Evolutionary conservation across 1,140 invertebrate genomes (phyloP).

Genomic region (Bombus polaris): DNA sequence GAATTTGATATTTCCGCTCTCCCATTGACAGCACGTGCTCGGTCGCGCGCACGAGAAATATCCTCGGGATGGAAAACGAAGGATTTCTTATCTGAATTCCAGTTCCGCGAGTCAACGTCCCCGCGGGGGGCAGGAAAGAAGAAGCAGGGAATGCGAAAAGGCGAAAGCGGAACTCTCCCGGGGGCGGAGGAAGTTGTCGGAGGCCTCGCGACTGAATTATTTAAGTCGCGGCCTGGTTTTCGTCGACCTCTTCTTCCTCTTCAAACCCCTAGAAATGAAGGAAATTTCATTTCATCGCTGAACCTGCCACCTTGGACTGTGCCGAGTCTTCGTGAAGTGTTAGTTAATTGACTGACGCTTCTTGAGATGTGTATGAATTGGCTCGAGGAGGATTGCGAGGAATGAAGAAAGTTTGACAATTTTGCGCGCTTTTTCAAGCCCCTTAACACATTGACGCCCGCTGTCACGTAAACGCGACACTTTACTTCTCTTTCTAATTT

Average conservation of each 20-base stretch:
- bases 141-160: constrained; percentile 60
- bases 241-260: constrained; percentile 29
- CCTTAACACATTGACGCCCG: no score
- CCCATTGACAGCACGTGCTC: constrained; percentile 67
- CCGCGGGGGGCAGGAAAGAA: background rate
- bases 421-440: no score
- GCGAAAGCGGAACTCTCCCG: constrained; percentile 42
- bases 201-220: constrained; percentile 71
- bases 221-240: constrained; percentile 62
- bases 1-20: constrained; percentile 72
- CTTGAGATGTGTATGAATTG: background rate
- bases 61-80: constrained; percentile 45
- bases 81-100: constrained; percentile 65
- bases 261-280: constrained; percentile 44
- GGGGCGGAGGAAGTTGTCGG: constrained; percentile 56
- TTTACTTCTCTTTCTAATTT: no score
- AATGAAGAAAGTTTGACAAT: no score
- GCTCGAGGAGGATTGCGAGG: background rate
- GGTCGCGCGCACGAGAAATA: constrained; percentile 63
- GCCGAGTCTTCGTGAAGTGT: background rate
- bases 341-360: constrained; percentile 27
- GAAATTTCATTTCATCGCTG: constrained; percentile 73
- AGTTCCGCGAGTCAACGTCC: background rate
- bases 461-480: no score
- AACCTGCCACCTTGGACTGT: background rate